Conservation (phyloP, 2,797 vertebrate genomes). For the Myiotriccus ornatus region DNA sequence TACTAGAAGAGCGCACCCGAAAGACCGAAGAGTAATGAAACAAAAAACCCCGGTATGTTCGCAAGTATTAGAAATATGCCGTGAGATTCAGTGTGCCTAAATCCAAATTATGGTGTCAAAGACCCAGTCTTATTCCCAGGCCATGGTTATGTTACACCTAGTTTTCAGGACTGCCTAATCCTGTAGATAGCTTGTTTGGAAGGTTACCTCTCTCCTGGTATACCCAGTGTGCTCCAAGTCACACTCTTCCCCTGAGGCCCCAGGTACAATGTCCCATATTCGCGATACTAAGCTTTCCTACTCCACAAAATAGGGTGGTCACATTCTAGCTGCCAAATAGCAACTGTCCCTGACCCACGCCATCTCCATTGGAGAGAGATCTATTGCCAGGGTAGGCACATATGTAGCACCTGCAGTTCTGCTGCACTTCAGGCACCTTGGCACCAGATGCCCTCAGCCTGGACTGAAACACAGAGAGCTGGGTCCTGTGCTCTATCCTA, state of each 20-base stretch:
- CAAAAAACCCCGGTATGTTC: neutral
- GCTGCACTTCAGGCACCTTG: neutral
- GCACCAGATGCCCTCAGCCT: neutral
- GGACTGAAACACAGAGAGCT: neutral
- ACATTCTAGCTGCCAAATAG: neutral
- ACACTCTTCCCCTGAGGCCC: accelerated
- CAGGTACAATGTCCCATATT: neutral
- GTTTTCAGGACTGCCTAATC: neutral
- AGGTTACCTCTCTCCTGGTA: neutral
- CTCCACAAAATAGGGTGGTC: neutral
- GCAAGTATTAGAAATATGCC: neutral
- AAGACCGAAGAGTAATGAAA: neutral
- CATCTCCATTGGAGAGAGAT: neutral
- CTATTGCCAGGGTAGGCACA: accelerated
- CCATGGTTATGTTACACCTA: neutral
- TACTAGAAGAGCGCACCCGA: neutral
- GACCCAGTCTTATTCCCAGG: neutral
- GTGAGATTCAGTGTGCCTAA: neutral
- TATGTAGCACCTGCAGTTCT: neutral
- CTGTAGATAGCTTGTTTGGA: neutral
- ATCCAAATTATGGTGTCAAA: neutral
- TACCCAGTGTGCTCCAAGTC: neutral
- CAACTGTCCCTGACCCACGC: neutral
- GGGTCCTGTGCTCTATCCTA: neutral
- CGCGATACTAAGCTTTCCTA: neutral